Evolutionary conservation across 2,113 vertebrate species (phyloP), one percentile per base, ranked within the genome.

Genomic region (Xenotilapia caudafasciata): DNA sequence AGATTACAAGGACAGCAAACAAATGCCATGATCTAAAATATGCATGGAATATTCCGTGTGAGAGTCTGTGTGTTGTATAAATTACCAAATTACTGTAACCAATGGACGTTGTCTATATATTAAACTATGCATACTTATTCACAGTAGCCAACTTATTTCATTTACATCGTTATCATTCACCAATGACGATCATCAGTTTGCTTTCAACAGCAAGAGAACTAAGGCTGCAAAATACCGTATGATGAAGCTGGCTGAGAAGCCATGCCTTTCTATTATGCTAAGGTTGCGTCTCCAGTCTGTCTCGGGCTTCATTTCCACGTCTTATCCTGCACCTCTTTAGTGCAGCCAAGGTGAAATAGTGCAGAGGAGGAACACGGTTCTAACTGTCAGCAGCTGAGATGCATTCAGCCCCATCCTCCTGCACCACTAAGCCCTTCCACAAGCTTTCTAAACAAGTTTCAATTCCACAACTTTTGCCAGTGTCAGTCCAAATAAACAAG

Each of bases 401-500:
- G 23, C 82, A 12, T 83, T 88, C 85, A 79, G 80, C 90, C 86
- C 35, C 21, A 80, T 85, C 82, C 73, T 80, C n/a, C 83, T 85
- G 80, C 85, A 89, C 54, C 83, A 9, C 87, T 83, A 54, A 84
- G 86, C 80, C 86, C 79, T 54, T 85, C 90, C 68, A 40, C 90
- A 80, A 83, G 79, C 89, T 92, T 91, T 86, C 90, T 79, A 88
- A 92, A 92, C 89, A 88, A 68, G 75, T 86, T 89, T 85, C 88
- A 88, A 90, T 86, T 89, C 90, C 83, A 65, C 89, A 88, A 42
- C 89, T 87, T 86, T 89, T 87, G 60, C 88, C 79, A 26, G 15
- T 65, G 89, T 95, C 94, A 82, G 89, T 86, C 88, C 83, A 90
- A 89, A 93, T 87, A 90, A 94, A 91, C 88, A 88, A 83, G 82